Evolutionary conservation across 2,888 invertebrate genomes (phyloP).

Genomic region (Drosophila ustulata): DNA sequence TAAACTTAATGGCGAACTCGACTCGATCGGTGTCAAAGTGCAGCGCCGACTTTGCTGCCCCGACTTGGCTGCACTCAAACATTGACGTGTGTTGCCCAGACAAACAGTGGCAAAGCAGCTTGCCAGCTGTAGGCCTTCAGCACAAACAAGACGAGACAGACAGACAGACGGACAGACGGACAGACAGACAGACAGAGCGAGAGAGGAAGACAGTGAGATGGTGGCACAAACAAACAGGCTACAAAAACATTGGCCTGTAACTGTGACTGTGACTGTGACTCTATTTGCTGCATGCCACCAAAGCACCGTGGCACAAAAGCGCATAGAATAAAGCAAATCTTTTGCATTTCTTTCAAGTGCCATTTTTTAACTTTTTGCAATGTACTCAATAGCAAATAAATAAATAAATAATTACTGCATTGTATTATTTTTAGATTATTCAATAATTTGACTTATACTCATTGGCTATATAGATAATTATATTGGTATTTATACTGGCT

Average conservation of each 20-base stretch:
- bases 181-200: background rate
- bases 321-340: too few species aligned
- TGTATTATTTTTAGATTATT: too few species aligned
- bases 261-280: slow-evolving; percentile 32
- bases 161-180: background rate
- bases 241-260: slow-evolving; percentile 50
- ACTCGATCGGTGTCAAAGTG: background rate
- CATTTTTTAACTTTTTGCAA: too few species aligned
- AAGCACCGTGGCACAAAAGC: slow-evolving; percentile 4
- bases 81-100: slow-evolving; percentile 65
- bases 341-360: too few species aligned
- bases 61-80: slow-evolving; percentile 59
- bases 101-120: slow-evolving; percentile 50
- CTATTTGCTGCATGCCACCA: slow-evolving; percentile 24
- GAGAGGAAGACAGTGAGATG: slow-evolving; percentile 12
- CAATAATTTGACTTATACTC: too few species aligned
- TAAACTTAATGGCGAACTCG: too few species aligned
- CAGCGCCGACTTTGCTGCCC: slow-evolving; percentile 14
- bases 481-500: too few species aligned
- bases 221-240: slow-evolving; percentile 46
- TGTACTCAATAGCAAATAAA: too few species aligned
- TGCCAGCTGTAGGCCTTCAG: slow-evolving; percentile 9
- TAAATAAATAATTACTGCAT: too few species aligned
- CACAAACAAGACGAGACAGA: slow-evolving; percentile 5
- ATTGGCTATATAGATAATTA: too few species aligned